Base-by-base conservation (phyloP, 2,888 invertebrate species). In the Disparrhopalites patrizii region DNA sequence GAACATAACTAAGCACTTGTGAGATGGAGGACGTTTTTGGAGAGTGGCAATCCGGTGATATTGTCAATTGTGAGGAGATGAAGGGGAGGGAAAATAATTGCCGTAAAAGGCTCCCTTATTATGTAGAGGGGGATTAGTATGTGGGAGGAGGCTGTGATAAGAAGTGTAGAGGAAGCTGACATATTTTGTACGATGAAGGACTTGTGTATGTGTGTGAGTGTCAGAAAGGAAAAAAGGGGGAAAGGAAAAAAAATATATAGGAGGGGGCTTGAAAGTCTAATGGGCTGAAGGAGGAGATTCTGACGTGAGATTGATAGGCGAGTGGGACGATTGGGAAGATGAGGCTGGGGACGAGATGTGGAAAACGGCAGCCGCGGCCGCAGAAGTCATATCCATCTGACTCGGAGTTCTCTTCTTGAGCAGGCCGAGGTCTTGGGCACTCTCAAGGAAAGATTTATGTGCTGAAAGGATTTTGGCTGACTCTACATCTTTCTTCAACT, bases 401-500 rank as follows among this genome's bases (percentile, higher is more conserved):
- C 73, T 75, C 66, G 69, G 75, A 55, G 75, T 69, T 63, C 74
- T 61, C 67, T 93, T 93, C 83, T 93, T 93, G 73, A 93, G 81
- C 72, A 93, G 90, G 60, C 91, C 92, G 77, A 93, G 83, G 81
- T 93, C 93, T 76, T 92, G 93, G 60, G 93, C 93, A 80, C 92
- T 93, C 81, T 93, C 93, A 76, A 93, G 82, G 79, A 93, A 93
- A 76, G 88, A 91, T 80, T 92, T 92, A 79, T 93, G 92, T 58
- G 91, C 90, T 40, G 89, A 89, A 66, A 92, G 83, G 30, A 91
- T 87, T 81, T 93, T 93, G 68, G 93, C 90, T 78, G 92, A 92
- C 78, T 95, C 94, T 10, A 96, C 94, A 80, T 98, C 97, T 80
- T 97, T 96, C 79, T 97, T 93, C 71, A 96, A 80, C 79, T 97